These are phyloP conservation scores for Centruroides vittatus DNA, from an alignment of 1,140 invertebrate genomes.

Conservation along the genomic window DNA sequence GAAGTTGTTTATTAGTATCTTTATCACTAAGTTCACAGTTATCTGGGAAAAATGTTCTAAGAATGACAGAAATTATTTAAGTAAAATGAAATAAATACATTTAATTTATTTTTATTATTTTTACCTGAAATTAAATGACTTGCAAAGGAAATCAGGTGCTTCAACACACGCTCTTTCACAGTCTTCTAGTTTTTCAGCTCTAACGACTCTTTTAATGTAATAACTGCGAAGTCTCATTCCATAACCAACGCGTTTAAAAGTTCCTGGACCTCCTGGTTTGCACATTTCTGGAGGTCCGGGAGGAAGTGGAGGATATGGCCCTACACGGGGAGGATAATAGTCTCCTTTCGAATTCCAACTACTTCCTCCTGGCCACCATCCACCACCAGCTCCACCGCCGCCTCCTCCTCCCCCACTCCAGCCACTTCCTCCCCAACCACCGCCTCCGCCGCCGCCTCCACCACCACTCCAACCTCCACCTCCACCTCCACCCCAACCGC, in stretches of 20 bases:
- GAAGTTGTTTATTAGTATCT: constrained; percentile 59
- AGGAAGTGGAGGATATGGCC: constrained; percentile 1
- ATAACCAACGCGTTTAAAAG: constrained; percentile 40
- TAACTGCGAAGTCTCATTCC: constrained; percentile 57
- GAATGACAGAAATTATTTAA: background rate
- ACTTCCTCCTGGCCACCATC: constrained; percentile 17
- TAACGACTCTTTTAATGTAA: constrained; percentile 56
- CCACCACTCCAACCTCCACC: too few relatives aligned
- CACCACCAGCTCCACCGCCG: background rate
- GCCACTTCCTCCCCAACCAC: too few relatives aligned
- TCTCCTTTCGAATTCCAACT: background rate
- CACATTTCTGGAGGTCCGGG: constrained; percentile 4
- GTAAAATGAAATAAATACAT: background rate
- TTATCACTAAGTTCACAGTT: constrained; percentile 80
- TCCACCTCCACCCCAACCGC: constrained; percentile 1
- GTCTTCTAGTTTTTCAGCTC: constrained; percentile 51
- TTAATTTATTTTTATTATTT: too few relatives aligned
- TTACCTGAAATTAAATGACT: constrained; percentile 69
- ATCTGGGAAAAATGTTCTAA: constrained; percentile 33
- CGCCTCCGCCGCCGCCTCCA: too few relatives aligned
- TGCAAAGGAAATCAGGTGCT: constrained; percentile 66
- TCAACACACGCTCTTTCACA: constrained; percentile 63
- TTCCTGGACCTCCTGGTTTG: constrained; percentile 4
- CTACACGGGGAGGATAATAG: too few relatives aligned
- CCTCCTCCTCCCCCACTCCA: too few relatives aligned